A percentile compares a stretch with the other conserved stretches of the same genome.
These are phyloP conservation scores for Halichondria panicea DNA, from an alignment of 37 sponge, comb jelly and placozoan genomes.

Conservation along the genomic window DNA sequence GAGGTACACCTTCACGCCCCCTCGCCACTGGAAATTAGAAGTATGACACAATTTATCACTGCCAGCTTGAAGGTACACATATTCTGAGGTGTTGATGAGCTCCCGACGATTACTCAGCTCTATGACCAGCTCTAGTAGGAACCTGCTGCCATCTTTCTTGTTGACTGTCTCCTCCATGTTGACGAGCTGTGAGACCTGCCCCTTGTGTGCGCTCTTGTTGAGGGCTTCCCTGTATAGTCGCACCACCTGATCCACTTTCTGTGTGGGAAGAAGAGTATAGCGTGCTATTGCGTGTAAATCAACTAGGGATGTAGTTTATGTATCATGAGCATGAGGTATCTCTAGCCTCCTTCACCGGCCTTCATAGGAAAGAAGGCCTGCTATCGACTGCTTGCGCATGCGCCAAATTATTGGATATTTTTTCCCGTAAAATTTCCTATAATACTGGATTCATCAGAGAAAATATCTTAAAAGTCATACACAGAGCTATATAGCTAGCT, in stretches of 20 bases:
- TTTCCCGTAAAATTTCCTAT: too few species aligned
- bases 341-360: too few species aligned
- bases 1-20: conserved; percentile 50
- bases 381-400: background rate
- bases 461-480: too few species aligned
- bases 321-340: background rate
- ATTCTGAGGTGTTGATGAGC: conserved; percentile 56
- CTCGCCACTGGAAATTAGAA: conserved; percentile 58
- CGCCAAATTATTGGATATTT: too few species aligned
- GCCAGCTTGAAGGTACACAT: conserved; percentile 34
- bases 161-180: conserved; percentile 46
- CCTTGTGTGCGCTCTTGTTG: background rate
- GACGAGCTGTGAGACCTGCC: conserved; percentile 14
- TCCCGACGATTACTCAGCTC: conserved; percentile 1
- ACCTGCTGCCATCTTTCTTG: conserved; percentile 21
- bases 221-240: conserved; percentile 31
- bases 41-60: conserved; percentile 26
- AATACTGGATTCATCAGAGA: too few species aligned
- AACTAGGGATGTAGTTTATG: background rate
- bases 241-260: conserved; percentile 9
- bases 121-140: conserved; percentile 44
- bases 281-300: too few species aligned
- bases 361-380: background rate
- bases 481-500: too few species aligned
- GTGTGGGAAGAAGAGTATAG: background rate